A percentile compares a stretch with the other conserved stretches of the same genome.
Evolutionary conservation across 2,888 invertebrate species (phyloP).

Genomic region (Melanostoma mellinum): DNA sequence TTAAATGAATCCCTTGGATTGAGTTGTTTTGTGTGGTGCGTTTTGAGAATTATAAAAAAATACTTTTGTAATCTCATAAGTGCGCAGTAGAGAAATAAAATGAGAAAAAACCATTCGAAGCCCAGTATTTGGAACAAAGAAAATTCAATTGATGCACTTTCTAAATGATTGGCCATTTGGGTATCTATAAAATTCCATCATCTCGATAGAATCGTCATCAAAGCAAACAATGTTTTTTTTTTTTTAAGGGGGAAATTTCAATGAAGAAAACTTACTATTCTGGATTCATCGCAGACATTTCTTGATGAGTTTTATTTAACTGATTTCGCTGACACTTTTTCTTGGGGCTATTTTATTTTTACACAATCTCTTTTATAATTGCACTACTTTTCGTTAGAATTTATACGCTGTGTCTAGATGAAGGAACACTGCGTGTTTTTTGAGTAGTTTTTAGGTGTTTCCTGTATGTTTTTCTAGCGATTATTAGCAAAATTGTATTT

Average conservation of each 20-base stretch:
- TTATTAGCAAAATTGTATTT: slow-evolving; percentile 72
- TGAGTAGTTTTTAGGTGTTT: slow-evolving; percentile 73
- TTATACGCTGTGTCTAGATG: slow-evolving; percentile 26
- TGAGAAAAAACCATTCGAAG: slow-evolving; percentile 28
- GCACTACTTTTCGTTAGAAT: slow-evolving; percentile 70
- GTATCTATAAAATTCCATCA: slow-evolving; percentile 5
- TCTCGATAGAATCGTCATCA: slow-evolving; percentile 13
- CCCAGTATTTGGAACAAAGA: slow-evolving; percentile 42
- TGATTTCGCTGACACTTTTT: slow-evolving; percentile 61
- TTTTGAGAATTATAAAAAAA: slow-evolving; percentile 7
- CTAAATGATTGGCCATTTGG: slow-evolving; percentile 42
- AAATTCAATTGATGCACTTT: slow-evolving; percentile 52
- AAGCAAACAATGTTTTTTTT: slow-evolving; percentile 24
- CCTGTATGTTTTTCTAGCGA: slow-evolving; percentile 67
- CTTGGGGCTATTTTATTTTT: slow-evolving; percentile 65
- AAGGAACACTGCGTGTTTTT: slow-evolving; percentile 50
- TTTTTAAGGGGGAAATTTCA: neutral
- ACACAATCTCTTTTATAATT: slow-evolving; percentile 73
- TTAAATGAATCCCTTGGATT: slow-evolving; percentile 43
- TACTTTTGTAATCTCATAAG: slow-evolving; percentile 53
- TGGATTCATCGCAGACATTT: slow-evolving; percentile 87
- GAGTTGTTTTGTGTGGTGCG: slow-evolving; percentile 45
- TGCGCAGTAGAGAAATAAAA: slow-evolving; percentile 56
- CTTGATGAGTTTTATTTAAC: slow-evolving; percentile 74
- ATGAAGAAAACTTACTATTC: slow-evolving; percentile 87